A percentile compares a stretch with the other conserved stretches of the same genome.
Evolutionary conservation across 2,797 vertebrate genomes (phyloP).

Genomic region (Gadopsis marmoratus): DNA sequence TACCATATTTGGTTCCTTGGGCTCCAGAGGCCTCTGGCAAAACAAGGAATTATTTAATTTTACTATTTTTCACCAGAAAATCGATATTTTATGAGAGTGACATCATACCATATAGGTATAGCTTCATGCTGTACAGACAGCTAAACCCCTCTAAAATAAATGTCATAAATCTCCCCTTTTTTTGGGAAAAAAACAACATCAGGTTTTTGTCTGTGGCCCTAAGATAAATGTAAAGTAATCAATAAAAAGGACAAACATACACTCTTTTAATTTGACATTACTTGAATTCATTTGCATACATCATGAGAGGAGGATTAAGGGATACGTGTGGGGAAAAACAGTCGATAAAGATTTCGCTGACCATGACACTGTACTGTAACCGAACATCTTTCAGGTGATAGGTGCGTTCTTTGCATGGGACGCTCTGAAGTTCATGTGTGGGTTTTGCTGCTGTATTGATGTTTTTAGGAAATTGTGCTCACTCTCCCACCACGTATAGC

Average conservation of each 20-base stretch:
- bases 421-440: background rate
- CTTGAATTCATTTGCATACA: constrained; percentile 30
- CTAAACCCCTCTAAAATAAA: constrained; percentile 2
- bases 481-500: background rate
- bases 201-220: background rate
- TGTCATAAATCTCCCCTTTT: constrained; percentile 13
- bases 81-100: constrained; percentile 15
- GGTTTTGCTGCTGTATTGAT: background rate
- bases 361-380: background rate
- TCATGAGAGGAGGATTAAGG: constrained; percentile 13
- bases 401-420: background rate
- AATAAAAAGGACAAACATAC: constrained; percentile 14
- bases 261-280: constrained; percentile 21
- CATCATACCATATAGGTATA: background rate
- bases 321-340: constrained; percentile 4
- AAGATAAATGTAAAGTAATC: constrained; percentile 31
- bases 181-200: constrained; percentile 5
- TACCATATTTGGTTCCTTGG: constrained; percentile 32
- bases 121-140: background rate
- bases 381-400: background rate
- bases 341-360: constrained; percentile 13
- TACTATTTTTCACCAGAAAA: constrained; percentile 39
- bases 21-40: constrained; percentile 41
- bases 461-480: background rate
- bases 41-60: constrained; percentile 50